Evolutionary conservation across 2,888 invertebrate species (phyloP).

Genomic region (Dioctria rufipes): DNA sequence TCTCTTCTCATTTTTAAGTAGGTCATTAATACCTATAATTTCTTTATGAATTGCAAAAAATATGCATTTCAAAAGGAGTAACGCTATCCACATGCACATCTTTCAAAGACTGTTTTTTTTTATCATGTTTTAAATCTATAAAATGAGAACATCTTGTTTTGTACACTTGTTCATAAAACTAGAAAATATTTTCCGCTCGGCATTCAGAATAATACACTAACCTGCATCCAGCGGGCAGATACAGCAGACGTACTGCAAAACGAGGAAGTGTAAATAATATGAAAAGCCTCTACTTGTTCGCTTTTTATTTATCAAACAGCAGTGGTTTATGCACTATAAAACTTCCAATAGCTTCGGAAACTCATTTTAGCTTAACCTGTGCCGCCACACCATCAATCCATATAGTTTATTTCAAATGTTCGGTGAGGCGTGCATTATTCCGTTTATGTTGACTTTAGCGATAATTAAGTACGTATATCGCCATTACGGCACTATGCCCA

Average conservation of each 20-base stretch:
- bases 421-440: slow-evolving; percentile 41
- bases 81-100: no score
- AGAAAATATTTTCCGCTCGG: no score
- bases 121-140: no score
- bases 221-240: no score
- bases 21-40: no score
- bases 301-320: neutral
- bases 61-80: no score
- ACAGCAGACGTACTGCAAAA: neutral
- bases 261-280: neutral
- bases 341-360: slow-evolving; percentile 15
- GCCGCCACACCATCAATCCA: slow-evolving; percentile 8
- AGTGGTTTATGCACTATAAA: slow-evolving; percentile 13
- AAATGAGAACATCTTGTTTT: no score
- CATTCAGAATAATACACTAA: no score
- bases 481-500: neutral
- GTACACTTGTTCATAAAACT: no score
- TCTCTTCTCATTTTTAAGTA: no score
- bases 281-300: neutral
- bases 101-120: no score
- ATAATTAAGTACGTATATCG: slow-evolving; percentile 45
- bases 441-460: slow-evolving; percentile 43
- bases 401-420: slow-evolving; percentile 36
- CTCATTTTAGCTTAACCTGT: slow-evolving; percentile 15
- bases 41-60: no score